phyloP scores from a whole-genome alignment of 2,888 invertebrate species.

The Bugula neritina region DNA sequence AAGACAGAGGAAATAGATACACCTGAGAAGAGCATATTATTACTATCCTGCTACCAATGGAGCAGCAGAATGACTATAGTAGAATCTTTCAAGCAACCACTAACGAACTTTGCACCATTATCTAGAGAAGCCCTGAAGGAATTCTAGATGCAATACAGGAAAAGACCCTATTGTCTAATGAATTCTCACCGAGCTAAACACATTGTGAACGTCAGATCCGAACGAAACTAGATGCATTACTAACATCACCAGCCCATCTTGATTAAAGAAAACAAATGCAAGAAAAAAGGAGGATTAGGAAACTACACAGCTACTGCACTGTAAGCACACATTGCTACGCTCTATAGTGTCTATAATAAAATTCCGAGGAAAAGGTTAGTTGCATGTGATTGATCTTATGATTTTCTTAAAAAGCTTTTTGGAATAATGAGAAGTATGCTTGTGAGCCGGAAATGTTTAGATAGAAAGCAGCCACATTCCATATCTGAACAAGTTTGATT shows the following conservation, averaged over 20 bases:
- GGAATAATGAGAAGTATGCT: no score
- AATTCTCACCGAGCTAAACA: no score
- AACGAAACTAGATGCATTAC: neutral
- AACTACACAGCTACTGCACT: neutral
- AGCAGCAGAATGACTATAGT: conserved; percentile 33
- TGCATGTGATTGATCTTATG: no score
- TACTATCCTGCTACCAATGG: conserved; percentile 32
- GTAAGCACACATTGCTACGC: neutral
- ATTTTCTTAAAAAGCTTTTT: no score
- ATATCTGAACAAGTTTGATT: no score
- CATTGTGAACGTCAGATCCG: neutral
- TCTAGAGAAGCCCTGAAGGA: neutral
- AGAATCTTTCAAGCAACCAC: conserved; percentile 33
- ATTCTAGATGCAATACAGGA: neutral
- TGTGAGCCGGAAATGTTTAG: no score
- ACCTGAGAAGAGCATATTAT: conserved; percentile 32
- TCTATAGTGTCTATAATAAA: neutral
- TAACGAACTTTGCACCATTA: no score
- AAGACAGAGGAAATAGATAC: conserved; percentile 31
- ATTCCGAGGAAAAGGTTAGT: no score
- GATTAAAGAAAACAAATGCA: neutral
- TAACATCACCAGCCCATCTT: neutral
- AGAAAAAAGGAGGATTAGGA: neutral
- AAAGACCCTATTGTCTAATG: neutral
- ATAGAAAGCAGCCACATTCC: no score